These are phyloP conservation scores for Myotis lucifugus DNA, from an alignment of 2,113 vertebrate species.

Conservation along the genomic window DNA sequence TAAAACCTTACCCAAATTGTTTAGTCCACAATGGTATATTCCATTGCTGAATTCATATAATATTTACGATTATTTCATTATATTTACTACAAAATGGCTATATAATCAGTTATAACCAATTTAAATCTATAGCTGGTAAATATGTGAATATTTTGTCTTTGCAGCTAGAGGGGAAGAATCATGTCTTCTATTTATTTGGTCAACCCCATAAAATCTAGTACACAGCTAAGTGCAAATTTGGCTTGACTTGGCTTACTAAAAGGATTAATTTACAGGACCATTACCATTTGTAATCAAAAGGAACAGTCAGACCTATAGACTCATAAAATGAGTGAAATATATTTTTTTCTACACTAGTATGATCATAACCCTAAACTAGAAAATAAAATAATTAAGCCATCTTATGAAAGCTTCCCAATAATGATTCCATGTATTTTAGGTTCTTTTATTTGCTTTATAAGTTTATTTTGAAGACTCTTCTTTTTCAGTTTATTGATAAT, in stretches of 20 bases:
- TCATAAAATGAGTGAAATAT: not conserved
- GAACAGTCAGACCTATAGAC: not conserved
- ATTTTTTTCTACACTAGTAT: not conserved
- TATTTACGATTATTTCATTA: conserved; percentile 11
- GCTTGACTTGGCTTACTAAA: not conserved
- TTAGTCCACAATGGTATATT: not conserved
- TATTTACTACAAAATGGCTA: not conserved
- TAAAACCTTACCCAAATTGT: not conserved
- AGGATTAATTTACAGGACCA: not conserved
- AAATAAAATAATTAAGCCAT: not conserved
- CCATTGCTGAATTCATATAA: not conserved
- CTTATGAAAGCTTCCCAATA: not conserved
- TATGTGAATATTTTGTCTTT: not conserved
- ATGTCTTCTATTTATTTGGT: not conserved
- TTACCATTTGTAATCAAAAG: not conserved
- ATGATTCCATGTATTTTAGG: not conserved
- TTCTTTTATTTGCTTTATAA: not conserved
- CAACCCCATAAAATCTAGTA: not conserved
- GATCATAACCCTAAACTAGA: not conserved
- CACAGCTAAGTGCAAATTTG: not conserved
- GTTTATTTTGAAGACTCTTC: not conserved
- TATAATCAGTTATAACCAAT: not conserved
- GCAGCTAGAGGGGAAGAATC: not conserved
- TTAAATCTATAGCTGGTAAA: not conserved
- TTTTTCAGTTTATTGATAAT: not conserved